A percentile compares a stretch with the other conserved stretches of the same genome.
These are phyloP conservation scores for Eupithecia inturbata DNA, from an alignment of 2,888 invertebrate genomes.

Conservation along the genomic window DNA sequence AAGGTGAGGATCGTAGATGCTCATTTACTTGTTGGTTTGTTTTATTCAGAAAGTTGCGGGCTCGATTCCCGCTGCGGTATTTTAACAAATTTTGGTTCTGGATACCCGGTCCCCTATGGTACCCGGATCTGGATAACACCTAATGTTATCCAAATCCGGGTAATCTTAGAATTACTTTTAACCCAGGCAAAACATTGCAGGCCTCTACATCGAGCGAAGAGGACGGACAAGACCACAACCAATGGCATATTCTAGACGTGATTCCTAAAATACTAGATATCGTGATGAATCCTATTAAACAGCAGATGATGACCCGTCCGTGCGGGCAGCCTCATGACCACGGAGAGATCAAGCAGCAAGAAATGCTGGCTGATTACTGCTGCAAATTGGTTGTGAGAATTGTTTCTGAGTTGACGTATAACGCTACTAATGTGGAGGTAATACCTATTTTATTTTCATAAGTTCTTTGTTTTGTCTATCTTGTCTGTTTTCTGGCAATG, in stretches of 20 bases:
- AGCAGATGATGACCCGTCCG: constrained; percentile 78
- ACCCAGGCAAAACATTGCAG: constrained; percentile 46
- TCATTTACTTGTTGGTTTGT: background rate
- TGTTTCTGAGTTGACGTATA: constrained; percentile 90
- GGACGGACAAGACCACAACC: constrained; percentile 60
- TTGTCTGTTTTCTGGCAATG: background rate
- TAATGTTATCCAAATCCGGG: background rate
- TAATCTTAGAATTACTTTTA: background rate
- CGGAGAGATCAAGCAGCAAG: constrained; percentile 80
- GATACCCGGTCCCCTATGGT: background rate
- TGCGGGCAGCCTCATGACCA: constrained; percentile 76
- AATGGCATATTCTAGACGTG: constrained; percentile 91
- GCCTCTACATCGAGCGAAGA: constrained; percentile 51
- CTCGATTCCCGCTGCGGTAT: background rate
- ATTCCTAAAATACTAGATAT: constrained; percentile 92
- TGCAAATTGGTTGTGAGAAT: constrained; percentile 92
- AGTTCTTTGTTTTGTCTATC: background rate
- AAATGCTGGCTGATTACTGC: constrained; percentile 86
- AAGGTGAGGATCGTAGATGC: constrained; percentile 51
- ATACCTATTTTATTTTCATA: constrained; percentile 28
- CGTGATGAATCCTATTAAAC: constrained; percentile 90
- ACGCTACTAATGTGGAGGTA: constrained; percentile 65
- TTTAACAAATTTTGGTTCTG: background rate
- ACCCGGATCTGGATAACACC: no score
- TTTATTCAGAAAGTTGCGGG: background rate